These are phyloP conservation scores for Psilopsiagon aurifrons DNA, from an alignment of 2,113 vertebrate species.

Conservation along the genomic window DNA sequence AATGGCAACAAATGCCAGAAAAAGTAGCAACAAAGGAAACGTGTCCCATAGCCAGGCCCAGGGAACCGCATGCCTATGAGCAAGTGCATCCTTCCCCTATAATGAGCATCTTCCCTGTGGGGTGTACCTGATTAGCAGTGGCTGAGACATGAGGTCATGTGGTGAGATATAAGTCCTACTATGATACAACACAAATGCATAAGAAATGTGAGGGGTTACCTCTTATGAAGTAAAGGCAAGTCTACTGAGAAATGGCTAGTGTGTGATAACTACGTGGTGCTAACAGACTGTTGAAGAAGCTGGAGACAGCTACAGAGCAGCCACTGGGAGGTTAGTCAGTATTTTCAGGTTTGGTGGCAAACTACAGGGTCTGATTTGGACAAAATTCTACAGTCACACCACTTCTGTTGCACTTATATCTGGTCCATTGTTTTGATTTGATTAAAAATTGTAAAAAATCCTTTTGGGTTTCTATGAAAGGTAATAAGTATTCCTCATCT, in stretches of 20 bases:
- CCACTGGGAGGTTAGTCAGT: neutral
- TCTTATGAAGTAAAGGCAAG: neutral
- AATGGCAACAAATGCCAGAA: neutral
- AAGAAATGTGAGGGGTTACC: neutral
- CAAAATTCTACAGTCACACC: neutral
- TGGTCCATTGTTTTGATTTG: neutral
- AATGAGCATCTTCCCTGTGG: neutral
- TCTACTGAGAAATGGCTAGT: neutral
- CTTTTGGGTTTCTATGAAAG: neutral
- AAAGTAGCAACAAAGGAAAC: neutral
- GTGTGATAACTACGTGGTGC: neutral
- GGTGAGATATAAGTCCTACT: neutral
- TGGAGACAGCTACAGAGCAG: neutral
- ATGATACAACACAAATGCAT: rapidly evolving
- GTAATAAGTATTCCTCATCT: conserved; percentile 43
- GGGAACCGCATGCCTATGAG: neutral
- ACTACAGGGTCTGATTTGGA: neutral
- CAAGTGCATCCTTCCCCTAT: neutral
- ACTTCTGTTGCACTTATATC: neutral
- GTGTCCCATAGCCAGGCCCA: neutral
- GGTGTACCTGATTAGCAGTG: neutral
- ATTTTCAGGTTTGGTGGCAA: neutral
- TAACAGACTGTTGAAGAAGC: neutral
- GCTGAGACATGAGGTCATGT: rapidly evolving
- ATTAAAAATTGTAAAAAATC: conserved; percentile 13